These are phyloP conservation scores for Buphagus erythrorhynchus DNA, from an alignment of 2,797 vertebrate species.

Conservation along the genomic window DNA sequence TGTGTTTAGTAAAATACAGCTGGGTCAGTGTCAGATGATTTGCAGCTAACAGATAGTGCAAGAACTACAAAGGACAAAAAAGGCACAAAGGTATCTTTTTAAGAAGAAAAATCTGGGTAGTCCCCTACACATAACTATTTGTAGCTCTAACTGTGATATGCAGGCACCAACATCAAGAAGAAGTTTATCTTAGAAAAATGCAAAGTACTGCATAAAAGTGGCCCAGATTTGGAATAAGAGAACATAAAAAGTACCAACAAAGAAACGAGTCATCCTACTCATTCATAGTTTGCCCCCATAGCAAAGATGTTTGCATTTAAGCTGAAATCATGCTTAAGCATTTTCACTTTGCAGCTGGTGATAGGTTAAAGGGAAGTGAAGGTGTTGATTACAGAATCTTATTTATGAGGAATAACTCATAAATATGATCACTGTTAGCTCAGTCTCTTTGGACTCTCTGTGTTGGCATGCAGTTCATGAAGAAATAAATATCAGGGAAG, in stretches of 20 bases:
- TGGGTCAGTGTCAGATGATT: constrained; percentile 16
- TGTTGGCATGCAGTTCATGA: background rate
- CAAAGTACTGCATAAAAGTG: background rate
- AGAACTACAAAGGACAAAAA: background rate
- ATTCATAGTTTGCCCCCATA: background rate
- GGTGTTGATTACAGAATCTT: background rate
- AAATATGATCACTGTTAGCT: background rate
- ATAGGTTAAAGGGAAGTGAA: background rate
- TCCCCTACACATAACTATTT: background rate
- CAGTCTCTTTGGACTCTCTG: background rate
- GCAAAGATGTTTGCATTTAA: background rate
- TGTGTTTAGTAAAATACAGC: background rate
- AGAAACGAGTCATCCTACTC: background rate
- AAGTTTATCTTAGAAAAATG: background rate
- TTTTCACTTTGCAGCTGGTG: background rate
- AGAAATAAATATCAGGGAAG: background rate
- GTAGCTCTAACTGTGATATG: background rate
- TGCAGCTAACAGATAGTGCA: background rate
- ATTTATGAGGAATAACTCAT: background rate
- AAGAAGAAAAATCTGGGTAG: background rate
- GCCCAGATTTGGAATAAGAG: background rate
- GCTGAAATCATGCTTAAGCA: background rate
- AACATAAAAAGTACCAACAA: background rate
- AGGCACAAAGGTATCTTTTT: background rate
- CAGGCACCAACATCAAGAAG: background rate